A percentile compares a stretch with the other conserved stretches of the same genome.
phyloP scores from a whole-genome alignment of 2,888 invertebrate genomes.

The Subacronicta megacephala region DNA sequence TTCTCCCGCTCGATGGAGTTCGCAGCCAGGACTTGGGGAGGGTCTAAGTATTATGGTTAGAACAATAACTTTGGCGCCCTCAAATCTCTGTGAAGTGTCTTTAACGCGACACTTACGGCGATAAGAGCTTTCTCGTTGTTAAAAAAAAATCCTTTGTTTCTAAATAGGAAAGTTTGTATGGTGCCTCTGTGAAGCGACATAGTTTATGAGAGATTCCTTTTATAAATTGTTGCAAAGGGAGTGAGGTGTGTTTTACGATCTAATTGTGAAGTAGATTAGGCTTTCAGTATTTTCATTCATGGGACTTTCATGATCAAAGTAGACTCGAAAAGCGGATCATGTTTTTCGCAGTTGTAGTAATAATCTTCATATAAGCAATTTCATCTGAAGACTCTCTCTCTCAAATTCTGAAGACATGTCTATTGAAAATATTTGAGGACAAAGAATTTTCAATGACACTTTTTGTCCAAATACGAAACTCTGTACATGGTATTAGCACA shows the following conservation, averaged over 20 bases:
- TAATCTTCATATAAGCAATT: no score
- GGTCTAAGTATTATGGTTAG: constrained; percentile 70
- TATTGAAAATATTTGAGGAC: no score
- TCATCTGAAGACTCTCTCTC: no score
- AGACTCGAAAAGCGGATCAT: background rate
- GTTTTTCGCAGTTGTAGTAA: background rate
- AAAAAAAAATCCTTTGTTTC: constrained; percentile 78
- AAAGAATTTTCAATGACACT: no score
- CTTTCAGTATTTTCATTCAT: background rate
- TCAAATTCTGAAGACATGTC: no score
- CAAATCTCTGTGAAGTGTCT: constrained; percentile 83
- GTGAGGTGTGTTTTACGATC: constrained; percentile 11
- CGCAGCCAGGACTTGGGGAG: constrained; percentile 53
- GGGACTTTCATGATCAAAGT: background rate
- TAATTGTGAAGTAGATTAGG: constrained; percentile 1
- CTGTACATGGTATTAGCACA: no score
- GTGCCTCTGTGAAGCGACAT: constrained; percentile 51
- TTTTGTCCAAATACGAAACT: no score
- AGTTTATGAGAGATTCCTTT: constrained; percentile 42
- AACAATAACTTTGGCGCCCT: constrained; percentile 75
- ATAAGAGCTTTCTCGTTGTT: constrained; percentile 81
- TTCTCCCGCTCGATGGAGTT: constrained; percentile 54
- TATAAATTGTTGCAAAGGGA: constrained; percentile 43
- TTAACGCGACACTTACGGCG: constrained; percentile 80
- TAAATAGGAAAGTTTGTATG: constrained; percentile 79